Base-by-base conservation (phyloP, 2,797 vertebrate species). In the Argentina silus region DNA sequence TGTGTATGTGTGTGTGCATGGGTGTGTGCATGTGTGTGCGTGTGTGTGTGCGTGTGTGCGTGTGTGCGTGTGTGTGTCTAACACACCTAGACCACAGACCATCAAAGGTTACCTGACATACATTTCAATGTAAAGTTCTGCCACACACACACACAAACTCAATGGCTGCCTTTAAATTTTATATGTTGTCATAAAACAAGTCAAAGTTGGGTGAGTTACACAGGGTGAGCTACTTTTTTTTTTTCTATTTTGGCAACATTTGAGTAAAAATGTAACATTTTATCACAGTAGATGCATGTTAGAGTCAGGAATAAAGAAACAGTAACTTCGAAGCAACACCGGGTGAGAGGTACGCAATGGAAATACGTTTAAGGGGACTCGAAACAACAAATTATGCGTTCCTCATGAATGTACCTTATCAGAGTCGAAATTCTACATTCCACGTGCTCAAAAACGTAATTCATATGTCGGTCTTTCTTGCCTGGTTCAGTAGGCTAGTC, bases 371-470 rank as follows among this genome's bases (percentile, higher is more conserved):
- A 64, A 3, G 0, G 60, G 76, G 73, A 65, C 61, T 6, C 12
- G n/a, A 51, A 23, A 47, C n/a, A 56, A 47, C 36, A 0, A 44
- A 1, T 12, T 2, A 0, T 15, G 12, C 12, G 7, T 70, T 45
- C 56, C 5, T 19, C 7, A 42, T 12, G 44, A 66, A 63, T 79
- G 45, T 19, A 42, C 45, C 61, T 61, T 56, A 9, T 44, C 42
- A 70, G 42, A 78, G 61, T 70, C 15, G 2, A 64, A 61, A 48
- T 61, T 1, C 19, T 57, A 11, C 48, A 60, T 48, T 68, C 83
- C 80, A 78, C 69, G 69, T 82, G 72, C 77, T 81, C 59, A 81
- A 69, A 78, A 45, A 0, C 56, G 75, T 64, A 21, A 78, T 82
- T 84, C 77, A 80, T 17, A 45, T 73, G 42, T 3, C 47, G 23